phyloP scores from a whole-genome alignment of 2,888 invertebrate species.

The Apamea crenata region DNA sequence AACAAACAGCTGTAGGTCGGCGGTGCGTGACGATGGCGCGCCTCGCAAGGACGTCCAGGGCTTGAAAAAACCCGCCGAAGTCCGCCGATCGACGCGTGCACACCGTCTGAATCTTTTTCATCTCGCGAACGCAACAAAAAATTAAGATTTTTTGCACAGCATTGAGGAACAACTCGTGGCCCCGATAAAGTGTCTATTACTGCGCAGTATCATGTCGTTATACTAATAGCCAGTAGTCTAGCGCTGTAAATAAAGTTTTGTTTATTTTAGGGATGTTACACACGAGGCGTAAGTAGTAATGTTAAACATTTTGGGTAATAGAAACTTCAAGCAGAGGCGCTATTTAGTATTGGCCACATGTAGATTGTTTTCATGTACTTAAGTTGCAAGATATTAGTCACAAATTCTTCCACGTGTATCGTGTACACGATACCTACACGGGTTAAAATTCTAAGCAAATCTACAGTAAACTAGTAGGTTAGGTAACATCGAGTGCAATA shows the following conservation, averaged over 20 bases:
- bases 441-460: neutral
- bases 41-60: constrained; percentile 81
- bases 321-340: constrained; percentile 6
- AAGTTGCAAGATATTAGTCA: constrained; percentile 10
- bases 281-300: constrained; percentile 15
- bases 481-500: constrained; percentile 25
- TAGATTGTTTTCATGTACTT: neutral
- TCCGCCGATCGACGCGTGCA: constrained; percentile 66
- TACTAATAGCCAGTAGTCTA: constrained; percentile 42
- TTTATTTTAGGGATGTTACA: constrained; percentile 50
- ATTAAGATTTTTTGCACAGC: constrained; percentile 63
- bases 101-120: constrained; percentile 71
- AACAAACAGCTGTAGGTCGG: constrained; percentile 82
- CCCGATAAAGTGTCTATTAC: constrained; percentile 67
- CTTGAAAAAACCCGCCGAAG: constrained; percentile 71
- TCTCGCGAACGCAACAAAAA: constrained; percentile 68
- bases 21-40: constrained; percentile 82
- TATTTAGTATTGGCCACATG: neutral
- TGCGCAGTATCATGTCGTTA: constrained; percentile 69
- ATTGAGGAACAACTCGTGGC: constrained; percentile 68
- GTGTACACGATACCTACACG: neutral
- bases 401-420: constrained; percentile 17
- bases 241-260: constrained; percentile 47
- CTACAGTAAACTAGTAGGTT: neutral
- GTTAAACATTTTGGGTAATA: constrained; percentile 23